Evolutionary conservation across 1,140 invertebrate species (phyloP).

Genomic region (Drosophila sturtevanti): DNA sequence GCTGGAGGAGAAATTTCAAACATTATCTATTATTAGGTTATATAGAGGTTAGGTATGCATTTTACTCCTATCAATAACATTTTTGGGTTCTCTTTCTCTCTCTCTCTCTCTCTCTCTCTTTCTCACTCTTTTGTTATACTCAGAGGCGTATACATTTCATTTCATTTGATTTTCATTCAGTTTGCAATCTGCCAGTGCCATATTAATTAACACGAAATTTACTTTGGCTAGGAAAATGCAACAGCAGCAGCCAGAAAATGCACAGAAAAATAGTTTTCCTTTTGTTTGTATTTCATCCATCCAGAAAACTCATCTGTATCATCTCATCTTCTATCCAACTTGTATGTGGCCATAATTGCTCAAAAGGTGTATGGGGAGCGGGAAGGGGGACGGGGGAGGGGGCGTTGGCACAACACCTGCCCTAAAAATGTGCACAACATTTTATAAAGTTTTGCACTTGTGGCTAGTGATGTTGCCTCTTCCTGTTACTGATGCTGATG

Average conservation of each 20-base stretch:
- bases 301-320: too few relatives aligned
- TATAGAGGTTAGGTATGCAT: neutral
- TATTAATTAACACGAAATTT: conserved; percentile 40
- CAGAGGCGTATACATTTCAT: conserved; percentile 1
- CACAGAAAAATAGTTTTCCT: conserved; percentile 21
- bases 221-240: conserved; percentile 13
- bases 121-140: too few relatives aligned
- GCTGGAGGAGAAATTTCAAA: neutral
- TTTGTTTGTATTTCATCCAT: conserved; percentile 12
- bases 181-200: conserved; percentile 10
- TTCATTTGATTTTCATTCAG: neutral
- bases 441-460: conserved; percentile 31
- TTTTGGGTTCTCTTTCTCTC: neutral
- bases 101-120: too few relatives aligned
- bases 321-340: neutral
- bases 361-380: conserved; percentile 11
- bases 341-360: conserved; percentile 9
- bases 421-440: conserved; percentile 50
- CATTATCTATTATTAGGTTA: neutral
- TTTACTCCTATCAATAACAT: neutral
- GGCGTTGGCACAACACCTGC: neutral
- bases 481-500: conserved; percentile 20
- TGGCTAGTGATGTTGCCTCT: conserved; percentile 12
- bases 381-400: neutral
- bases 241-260: conserved; percentile 12